A percentile compares a stretch with the other conserved stretches of the same genome.
Evolutionary conservation across 2,113 vertebrate species (phyloP).

Genomic region (Sinocyclocheilus maitianheensis): DNA sequence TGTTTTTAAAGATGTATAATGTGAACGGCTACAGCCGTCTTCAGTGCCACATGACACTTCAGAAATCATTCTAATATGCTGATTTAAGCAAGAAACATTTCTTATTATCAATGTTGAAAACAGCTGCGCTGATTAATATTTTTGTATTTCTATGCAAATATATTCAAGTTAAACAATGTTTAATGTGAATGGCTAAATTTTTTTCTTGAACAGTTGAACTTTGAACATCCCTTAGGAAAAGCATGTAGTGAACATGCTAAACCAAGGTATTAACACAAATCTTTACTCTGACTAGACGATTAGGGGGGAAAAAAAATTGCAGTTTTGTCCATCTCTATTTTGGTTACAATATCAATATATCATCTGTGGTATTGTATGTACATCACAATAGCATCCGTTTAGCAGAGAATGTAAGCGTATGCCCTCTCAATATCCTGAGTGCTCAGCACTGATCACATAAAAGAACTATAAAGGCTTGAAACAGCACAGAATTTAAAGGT

Average conservation of each 20-base stretch:
- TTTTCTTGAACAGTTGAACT: not conserved
- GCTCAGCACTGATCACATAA: constrained; percentile 25
- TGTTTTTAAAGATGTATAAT: not conserved
- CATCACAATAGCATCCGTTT: not conserved
- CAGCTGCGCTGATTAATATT: too few species aligned
- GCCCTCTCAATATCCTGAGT: constrained; percentile 27
- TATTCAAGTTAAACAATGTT: too few species aligned
- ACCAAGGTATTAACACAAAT: not conserved
- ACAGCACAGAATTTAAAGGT: constrained; percentile 21
- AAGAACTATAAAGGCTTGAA: constrained; percentile 22
- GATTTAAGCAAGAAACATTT: not conserved
- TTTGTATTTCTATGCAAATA: too few species aligned
- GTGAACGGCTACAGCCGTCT: not conserved
- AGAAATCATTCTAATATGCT: not conserved
- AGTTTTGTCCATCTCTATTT: too few species aligned
- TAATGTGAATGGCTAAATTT: not conserved
- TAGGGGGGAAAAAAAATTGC: too few species aligned
- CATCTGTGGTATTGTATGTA: not conserved
- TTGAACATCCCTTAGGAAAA: not conserved
- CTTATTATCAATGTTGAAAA: not conserved
- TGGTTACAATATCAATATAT: not conserved
- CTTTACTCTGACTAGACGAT: not conserved
- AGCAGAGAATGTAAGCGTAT: not conserved
- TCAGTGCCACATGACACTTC: not conserved
- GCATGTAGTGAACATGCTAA: not conserved